phyloP scores from a whole-genome alignment of 2,797 vertebrate genomes.

The Molossus molossus region DNA sequence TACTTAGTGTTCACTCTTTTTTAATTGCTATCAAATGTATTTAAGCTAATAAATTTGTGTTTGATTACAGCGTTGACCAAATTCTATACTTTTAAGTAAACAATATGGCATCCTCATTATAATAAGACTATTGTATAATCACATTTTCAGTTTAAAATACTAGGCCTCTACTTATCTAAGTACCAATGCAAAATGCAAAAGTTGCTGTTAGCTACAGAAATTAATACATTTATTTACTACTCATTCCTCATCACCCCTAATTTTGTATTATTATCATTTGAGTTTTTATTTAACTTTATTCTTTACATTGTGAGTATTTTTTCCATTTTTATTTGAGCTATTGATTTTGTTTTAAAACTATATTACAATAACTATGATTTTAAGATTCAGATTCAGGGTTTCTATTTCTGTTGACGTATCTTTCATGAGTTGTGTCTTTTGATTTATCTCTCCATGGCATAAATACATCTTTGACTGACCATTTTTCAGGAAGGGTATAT shows the following conservation, averaged over 20 bases:
- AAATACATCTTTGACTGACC: not conserved
- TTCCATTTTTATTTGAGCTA: conserved; percentile 55
- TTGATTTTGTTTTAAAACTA: conserved; percentile 45
- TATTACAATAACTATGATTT: conserved; percentile 38
- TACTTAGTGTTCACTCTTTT: conserved; percentile 12
- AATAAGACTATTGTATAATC: conserved; percentile 55
- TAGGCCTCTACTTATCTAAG: conserved; percentile 20
- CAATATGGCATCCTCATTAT: conserved; percentile 19
- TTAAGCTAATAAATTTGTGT: conserved; percentile 61
- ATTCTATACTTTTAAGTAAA: conserved; percentile 51
- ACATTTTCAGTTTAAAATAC: conserved; percentile 59
- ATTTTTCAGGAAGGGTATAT: conserved; percentile 9
- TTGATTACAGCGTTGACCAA: conserved; percentile 56
- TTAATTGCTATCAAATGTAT: conserved; percentile 50
- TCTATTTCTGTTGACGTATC: not conserved
- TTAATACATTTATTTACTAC: not conserved
- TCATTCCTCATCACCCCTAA: conserved; percentile 25
- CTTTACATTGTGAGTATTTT: conserved; percentile 9
- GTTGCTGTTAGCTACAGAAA: not conserved
- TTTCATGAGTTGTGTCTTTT: conserved; percentile 48
- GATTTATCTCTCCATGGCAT: not conserved
- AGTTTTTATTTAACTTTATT: conserved; percentile 59
- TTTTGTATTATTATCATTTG: conserved; percentile 30
- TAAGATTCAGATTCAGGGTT: conserved; percentile 17
- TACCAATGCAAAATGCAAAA: not conserved